Base-by-base conservation (phyloP, 2,888 invertebrate genomes). In the Alloscopus bannaensis region DNA sequence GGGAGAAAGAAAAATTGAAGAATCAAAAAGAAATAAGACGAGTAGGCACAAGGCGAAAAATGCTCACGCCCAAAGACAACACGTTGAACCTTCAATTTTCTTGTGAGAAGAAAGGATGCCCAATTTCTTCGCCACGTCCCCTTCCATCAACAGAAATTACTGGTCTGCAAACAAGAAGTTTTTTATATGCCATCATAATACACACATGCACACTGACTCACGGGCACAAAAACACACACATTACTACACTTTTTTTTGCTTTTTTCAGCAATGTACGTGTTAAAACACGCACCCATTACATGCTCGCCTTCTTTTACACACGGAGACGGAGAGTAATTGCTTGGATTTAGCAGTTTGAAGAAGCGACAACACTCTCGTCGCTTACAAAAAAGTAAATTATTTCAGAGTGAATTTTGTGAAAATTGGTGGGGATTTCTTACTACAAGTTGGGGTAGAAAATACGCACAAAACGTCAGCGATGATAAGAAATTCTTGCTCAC, bases 61-160 rank as follows among this genome's bases (percentile, higher is more conserved):
- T 81, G 82, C 78, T 82, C 83, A 85, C 85, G 85, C 84, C 85
- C 84, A 85, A 79, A 82, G 78, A 85, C 84, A 83, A 82, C 83
- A 83, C 85, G 79, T 83, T 81, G 81, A 82, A 81, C 82, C 82
- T 84, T 77, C 83, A 84, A 85, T 84, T 85, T 83, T 79, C 81
- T 79, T 79, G 65, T 71, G 79, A 73, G 73, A 79, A 69, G 66
- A 71, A 73, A 68, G 73, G 66, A 80, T 80, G 68, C 68, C 55
- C 79, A 73, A 80, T 80, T 80, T 80, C 79, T 80, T 79, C 36
- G 52, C 79, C 79, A 80, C 79, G 79, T 80, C 79, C 79, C 73
- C 73, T 72, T 73, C 72, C 79, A 80, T 80, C 79, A 80, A 79
- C 79, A 79, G 36, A 79, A 80, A 80, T 80, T 80, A 80, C 79